Percentiles rank a stretch among this genome's conserved stretches.
Conservation (phyloP, 2,113 vertebrate genomes). For the Cheilinus undulatus region DNA sequence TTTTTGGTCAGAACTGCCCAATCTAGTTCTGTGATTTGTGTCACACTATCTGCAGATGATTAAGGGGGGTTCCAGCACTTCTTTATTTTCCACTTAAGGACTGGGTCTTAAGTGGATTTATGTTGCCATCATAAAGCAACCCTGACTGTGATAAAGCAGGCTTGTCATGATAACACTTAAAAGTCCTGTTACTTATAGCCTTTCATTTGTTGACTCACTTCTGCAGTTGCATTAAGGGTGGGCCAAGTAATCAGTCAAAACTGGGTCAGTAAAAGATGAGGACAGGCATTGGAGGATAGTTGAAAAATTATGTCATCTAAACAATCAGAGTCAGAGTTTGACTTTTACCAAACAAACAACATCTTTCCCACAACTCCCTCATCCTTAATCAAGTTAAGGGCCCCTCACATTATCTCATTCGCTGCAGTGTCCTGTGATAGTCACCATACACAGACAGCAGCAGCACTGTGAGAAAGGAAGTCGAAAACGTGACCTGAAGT, state of each 20-base stretch:
- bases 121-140: neutral
- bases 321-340: constrained; percentile 16
- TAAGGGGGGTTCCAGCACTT: too few relatives aligned
- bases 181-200: neutral
- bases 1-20: too few relatives aligned
- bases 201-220: neutral
- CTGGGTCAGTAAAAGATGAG: constrained; percentile 2
- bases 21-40: too few relatives aligned
- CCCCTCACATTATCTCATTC: constrained; percentile 7
- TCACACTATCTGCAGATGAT: too few relatives aligned
- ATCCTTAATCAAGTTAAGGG: neutral
- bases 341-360: constrained; percentile 22
- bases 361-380: constrained; percentile 19
- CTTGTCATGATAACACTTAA: neutral
- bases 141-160: too few relatives aligned
- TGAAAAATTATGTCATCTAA: constrained; percentile 22
- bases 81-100: too few relatives aligned
- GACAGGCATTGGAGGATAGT: neutral
- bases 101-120: too few relatives aligned
- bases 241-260: neutral
- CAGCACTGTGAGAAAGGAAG: neutral
- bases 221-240: neutral
- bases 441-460: neutral
- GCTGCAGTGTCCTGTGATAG: neutral
- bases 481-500: neutral